Percentiles rank a stretch among this genome's conserved stretches.
phyloP scores from a whole-genome alignment of 37 sponge, comb jelly and placozoan species.

The Chondrilla cf. caribensis region DNA sequence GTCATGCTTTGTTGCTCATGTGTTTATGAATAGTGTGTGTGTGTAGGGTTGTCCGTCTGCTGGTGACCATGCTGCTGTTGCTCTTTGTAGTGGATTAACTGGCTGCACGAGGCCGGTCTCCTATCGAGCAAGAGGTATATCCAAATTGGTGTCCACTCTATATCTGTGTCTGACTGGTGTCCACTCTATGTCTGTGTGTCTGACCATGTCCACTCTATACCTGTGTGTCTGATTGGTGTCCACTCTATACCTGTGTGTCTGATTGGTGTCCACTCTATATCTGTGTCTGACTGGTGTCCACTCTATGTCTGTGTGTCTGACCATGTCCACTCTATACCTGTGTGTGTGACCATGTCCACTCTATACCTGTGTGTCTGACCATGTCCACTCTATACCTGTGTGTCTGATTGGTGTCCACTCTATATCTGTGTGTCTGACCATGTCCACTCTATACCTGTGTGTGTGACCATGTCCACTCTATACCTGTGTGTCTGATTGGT shows the following conservation, averaged over 20 bases:
- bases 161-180: slow-evolving; percentile 10
- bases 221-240: slow-evolving; percentile 10
- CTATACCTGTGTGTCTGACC: slow-evolving; percentile 1
- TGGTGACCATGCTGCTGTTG: no score
- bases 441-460: neutral
- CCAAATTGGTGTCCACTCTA: slow-evolving; percentile 6
- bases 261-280: no score
- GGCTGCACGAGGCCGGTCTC: slow-evolving; percentile 2
- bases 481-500: neutral
- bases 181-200: neutral
- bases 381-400: slow-evolving; percentile 16
- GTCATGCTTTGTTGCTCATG: no score
- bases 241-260: no score
- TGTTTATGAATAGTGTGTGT: no score
- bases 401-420: slow-evolving; percentile 1
- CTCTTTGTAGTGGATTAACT: neutral
- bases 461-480: neutral
- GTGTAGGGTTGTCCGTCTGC: no score
- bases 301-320: neutral
- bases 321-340: slow-evolving; percentile 20
- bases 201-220: slow-evolving; percentile 22
- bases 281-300: no score
- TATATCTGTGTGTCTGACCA: neutral
- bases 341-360: slow-evolving; percentile 27
- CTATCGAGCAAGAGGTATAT: slow-evolving; percentile 2